phyloP scores from a whole-genome alignment of 2,888 invertebrate genomes.

The Nomada fucata region DNA sequence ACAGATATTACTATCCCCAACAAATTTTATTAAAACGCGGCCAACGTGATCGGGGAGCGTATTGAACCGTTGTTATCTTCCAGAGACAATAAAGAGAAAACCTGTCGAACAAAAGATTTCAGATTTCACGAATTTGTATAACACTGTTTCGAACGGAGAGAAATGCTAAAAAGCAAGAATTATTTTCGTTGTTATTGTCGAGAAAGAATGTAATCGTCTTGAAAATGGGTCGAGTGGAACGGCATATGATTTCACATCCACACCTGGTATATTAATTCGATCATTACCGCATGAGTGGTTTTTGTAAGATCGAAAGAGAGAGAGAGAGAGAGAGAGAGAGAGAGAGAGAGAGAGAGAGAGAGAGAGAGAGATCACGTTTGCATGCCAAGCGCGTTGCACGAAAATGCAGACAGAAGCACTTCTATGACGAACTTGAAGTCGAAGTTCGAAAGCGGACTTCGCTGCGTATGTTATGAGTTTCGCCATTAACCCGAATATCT shows the following conservation, averaged over 20 bases:
- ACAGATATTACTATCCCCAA: neutral
- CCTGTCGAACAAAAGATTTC: too few relatives aligned
- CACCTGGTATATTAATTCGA: constrained; percentile 66
- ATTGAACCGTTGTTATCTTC: neutral
- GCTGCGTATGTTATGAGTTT: constrained; percentile 35
- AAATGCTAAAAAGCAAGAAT: neutral
- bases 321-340: neutral
- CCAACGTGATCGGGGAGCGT: too few relatives aligned
- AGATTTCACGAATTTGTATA: neutral
- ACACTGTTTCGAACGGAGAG: neutral
- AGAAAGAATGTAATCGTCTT: constrained; percentile 2
- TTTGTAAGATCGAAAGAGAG: constrained; percentile 34
- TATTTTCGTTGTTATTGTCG: constrained; percentile 7
- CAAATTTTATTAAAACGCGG: neutral
- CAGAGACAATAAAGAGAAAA: neutral
- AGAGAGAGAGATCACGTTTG: constrained; percentile 29
- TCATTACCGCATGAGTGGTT: constrained; percentile 59
- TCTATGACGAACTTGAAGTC: constrained; percentile 43
- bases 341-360: neutral
- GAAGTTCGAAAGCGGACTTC: constrained; percentile 47
- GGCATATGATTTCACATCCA: constrained; percentile 54
- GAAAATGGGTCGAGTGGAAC: constrained; percentile 29
- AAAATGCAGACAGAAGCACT: constrained; percentile 23
- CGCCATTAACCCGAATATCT: constrained; percentile 63
- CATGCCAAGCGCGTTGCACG: constrained; percentile 38